Conservation (phyloP, 2,888 invertebrate genomes). For the Chouioia cunea region DNA sequence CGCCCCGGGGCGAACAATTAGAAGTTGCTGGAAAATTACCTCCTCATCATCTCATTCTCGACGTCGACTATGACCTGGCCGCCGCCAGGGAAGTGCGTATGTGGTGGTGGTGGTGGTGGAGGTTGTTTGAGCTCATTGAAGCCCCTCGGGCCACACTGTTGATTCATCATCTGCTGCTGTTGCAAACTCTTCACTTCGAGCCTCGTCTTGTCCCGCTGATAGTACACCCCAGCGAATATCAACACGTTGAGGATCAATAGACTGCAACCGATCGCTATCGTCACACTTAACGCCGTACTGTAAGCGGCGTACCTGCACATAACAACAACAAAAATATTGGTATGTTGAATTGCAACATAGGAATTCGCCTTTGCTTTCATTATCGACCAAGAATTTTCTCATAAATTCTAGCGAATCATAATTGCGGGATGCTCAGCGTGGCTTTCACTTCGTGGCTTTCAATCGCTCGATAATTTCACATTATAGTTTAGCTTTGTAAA, state of each 20-base stretch:
- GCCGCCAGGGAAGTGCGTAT: constrained; percentile 84
- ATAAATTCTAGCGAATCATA: not conserved
- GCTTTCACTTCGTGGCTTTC: not conserved
- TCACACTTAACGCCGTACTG: constrained; percentile 91
- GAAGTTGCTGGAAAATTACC: constrained; percentile 51
- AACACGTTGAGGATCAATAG: constrained; percentile 91
- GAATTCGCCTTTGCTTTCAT: too few relatives aligned
- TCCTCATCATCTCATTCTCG: constrained; percentile 76
- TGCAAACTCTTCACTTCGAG: constrained; percentile 84
- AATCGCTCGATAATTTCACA: not conserved
- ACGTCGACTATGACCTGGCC: constrained; percentile 88
- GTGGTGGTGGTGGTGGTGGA: constrained; percentile 77
- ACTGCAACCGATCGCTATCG: constrained; percentile 94
- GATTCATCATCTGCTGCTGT: constrained; percentile 81
- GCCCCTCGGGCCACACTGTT: constrained; percentile 79
- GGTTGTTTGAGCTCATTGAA: constrained; percentile 65
- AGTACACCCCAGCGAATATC: constrained; percentile 95
- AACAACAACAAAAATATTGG: not conserved
- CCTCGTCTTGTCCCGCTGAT: constrained; percentile 87
- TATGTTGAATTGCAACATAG: not conserved
- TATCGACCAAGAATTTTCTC: too few relatives aligned
- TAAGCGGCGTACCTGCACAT: constrained; percentile 73
- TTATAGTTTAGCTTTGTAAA: not conserved
- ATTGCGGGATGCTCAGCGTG: not conserved
- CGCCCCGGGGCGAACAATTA: too few relatives aligned